phyloP scores from a whole-genome alignment of 2,113 vertebrate species.

The Ictidomys tridecemlineatus region DNA sequence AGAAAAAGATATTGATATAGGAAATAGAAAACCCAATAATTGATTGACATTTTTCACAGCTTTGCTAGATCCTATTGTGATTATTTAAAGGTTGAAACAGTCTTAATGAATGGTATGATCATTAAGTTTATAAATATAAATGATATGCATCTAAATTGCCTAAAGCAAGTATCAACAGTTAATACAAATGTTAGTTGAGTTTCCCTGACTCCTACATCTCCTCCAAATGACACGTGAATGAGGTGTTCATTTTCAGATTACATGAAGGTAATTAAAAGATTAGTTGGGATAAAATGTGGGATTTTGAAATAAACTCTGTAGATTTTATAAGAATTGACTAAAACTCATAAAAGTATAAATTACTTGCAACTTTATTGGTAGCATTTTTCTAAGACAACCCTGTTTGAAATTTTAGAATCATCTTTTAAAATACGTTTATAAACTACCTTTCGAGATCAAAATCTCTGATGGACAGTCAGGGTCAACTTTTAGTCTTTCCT shows the following conservation, averaged over 20 bases:
- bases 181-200: conserved; percentile 18
- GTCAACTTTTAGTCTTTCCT: neutral
- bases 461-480: neutral
- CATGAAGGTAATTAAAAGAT: conserved; percentile 33
- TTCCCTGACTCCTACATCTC: conserved; percentile 5
- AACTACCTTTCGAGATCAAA: neutral
- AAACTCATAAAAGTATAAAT: conserved; percentile 45
- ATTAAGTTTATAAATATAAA: conserved; percentile 25
- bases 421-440: conserved; percentile 1
- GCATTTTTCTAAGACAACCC: neutral
- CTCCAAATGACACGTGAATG: conserved; percentile 57
- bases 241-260: conserved; percentile 37
- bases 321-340: conserved; percentile 28
- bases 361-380: conserved; percentile 12
- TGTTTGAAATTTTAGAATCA: neutral
- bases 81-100: conserved; percentile 34
- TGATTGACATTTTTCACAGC: neutral
- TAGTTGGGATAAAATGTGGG: conserved; percentile 41
- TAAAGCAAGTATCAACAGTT: conserved; percentile 23
- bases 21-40: neutral
- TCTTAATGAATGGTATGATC: conserved; percentile 42
- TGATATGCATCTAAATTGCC: conserved; percentile 46
- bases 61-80: neutral
- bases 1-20: neutral
- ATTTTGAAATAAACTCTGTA: conserved; percentile 51